phyloP scores from a whole-genome alignment of 2,797 vertebrate genomes.

The Poeciliopsis turneri region DNA sequence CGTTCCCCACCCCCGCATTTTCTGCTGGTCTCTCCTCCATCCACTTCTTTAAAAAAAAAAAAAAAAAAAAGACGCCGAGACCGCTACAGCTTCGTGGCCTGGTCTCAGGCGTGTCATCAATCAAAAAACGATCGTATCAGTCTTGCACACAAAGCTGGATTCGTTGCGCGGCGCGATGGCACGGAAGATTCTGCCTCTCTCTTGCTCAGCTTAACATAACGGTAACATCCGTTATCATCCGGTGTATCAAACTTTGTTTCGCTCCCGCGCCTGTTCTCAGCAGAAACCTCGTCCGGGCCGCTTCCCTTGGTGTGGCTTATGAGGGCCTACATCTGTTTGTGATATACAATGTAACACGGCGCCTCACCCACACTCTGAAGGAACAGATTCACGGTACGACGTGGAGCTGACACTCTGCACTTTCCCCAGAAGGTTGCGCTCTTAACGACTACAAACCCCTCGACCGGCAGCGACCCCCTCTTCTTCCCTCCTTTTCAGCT shows the following conservation, averaged over 20 bases:
- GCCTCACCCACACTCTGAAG: conserved; percentile 67
- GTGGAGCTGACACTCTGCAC: conserved; percentile 61
- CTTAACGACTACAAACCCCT: conserved; percentile 49
- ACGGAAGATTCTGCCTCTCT: conserved; percentile 59
- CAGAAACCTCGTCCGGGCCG: conserved; percentile 39
- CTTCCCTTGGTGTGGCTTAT: conserved; percentile 52
- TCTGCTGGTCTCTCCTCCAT: conserved; percentile 67
- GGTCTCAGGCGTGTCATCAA: conserved; percentile 59
- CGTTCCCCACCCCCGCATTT: conserved; percentile 41
- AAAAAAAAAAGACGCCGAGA: conserved; percentile 27
- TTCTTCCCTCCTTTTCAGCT: conserved; percentile 54
- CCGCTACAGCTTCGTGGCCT: conserved; percentile 14
- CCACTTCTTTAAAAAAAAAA: conserved; percentile 30
- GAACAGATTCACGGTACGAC: conserved; percentile 66
- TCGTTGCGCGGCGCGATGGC: conserved; percentile 60
- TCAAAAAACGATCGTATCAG: conserved; percentile 73
- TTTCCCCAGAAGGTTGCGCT: conserved; percentile 73
- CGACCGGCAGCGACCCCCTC: conserved; percentile 9
- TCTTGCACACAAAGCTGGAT: conserved; percentile 54
- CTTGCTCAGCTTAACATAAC: conserved; percentile 16
- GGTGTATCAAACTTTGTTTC: conserved; percentile 64
- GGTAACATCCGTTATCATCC: conserved; percentile 54
- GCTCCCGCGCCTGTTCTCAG: conserved; percentile 49
- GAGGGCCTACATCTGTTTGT: conserved; percentile 74
- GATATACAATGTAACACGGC: conserved; percentile 72